Conservation (phyloP, 64 coral and sea anemone genomes). For the Pocillopora damicornis region DNA sequence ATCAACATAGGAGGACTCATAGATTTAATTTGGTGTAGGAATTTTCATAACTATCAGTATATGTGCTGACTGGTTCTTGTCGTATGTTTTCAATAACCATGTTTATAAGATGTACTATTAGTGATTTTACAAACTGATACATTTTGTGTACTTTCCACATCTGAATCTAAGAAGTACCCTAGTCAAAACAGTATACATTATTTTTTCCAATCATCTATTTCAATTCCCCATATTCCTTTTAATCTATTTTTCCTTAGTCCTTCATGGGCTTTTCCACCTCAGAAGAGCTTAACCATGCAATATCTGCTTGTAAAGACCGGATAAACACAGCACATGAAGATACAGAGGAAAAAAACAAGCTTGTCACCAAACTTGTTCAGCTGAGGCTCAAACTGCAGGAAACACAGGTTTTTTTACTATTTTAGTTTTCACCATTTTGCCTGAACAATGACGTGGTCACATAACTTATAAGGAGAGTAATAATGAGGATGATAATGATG, state of each 20-base stretch:
- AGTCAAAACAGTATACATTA: background rate
- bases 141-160: no score
- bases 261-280: slow-evolving; percentile 82
- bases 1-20: no score
- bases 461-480: no score
- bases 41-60: no score
- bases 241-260: slow-evolving; percentile 42
- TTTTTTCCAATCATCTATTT: background rate
- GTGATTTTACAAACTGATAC: no score
- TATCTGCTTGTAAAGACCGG: slow-evolving; percentile 74
- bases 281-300: slow-evolving; percentile 73
- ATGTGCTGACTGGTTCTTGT: no score
- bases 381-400: slow-evolving; percentile 77
- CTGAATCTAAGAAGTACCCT: no score
- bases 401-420: slow-evolving; percentile 26
- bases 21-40: no score
- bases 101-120: no score
- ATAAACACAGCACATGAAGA: slow-evolving; percentile 41
- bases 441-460: no score
- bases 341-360: slow-evolving; percentile 65
- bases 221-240: background rate
- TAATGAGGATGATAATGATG: no score
- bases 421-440: background rate
- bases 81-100: no score
- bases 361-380: slow-evolving; percentile 63